phyloP scores from a whole-genome alignment of 2,888 invertebrate species.

The Drepana falcataria region DNA sequence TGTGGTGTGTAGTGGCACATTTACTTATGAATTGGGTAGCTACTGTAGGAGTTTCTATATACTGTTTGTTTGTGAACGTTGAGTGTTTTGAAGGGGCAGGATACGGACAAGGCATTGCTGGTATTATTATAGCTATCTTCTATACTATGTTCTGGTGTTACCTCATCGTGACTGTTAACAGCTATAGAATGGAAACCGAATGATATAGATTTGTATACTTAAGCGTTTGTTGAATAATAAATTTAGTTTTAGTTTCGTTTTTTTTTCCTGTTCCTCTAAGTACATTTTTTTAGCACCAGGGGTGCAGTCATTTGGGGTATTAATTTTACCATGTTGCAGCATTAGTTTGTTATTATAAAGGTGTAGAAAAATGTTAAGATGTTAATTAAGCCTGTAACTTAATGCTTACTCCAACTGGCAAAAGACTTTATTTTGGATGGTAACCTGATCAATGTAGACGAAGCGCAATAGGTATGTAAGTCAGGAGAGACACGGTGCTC shows the following conservation, averaged over 20 bases:
- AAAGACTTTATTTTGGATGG: too few species aligned
- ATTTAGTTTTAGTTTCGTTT: not conserved
- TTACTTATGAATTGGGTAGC: slow-evolving; percentile 24
- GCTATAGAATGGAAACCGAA: slow-evolving; percentile 21
- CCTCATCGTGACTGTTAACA: slow-evolving; percentile 26
- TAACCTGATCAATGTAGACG: too few species aligned
- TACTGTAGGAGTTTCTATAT: slow-evolving; percentile 16
- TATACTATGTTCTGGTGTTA: slow-evolving; percentile 30
- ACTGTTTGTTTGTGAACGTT: slow-evolving; percentile 22
- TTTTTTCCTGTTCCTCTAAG: not conserved
- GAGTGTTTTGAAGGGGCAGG: slow-evolving; percentile 28
- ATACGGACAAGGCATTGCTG: slow-evolving; percentile 14
- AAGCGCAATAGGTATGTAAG: too few species aligned
- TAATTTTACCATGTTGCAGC: too few species aligned
- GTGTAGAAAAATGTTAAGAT: too few species aligned
- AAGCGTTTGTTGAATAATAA: slow-evolving; percentile 5
- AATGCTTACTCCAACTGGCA: too few species aligned
- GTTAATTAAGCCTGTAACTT: too few species aligned
- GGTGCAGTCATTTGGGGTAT: not conserved
- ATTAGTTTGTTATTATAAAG: too few species aligned
- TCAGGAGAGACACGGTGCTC: too few species aligned
- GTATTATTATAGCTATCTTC: slow-evolving; percentile 14
- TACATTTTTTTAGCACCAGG: not conserved
- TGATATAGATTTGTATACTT: slow-evolving; percentile 5
- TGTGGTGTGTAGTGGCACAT: slow-evolving; percentile 28